Base-by-base conservation (phyloP, 2,888 invertebrate genomes). In the Toxonevra muliebris region DNA sequence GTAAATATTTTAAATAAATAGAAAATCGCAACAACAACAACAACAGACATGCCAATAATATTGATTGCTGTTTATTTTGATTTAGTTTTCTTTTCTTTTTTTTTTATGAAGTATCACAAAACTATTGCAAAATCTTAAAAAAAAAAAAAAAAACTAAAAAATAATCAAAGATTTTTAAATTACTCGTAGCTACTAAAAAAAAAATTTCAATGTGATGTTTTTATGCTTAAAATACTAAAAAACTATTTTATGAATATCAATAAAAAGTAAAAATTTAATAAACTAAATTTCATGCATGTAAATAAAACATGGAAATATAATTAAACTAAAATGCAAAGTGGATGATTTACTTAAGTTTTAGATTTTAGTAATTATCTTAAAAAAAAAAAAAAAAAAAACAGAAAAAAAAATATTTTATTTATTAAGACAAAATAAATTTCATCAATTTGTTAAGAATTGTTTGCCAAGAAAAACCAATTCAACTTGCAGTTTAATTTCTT, bases 31-130 rank as follows among this genome's bases (percentile, higher is more conserved):
- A 58, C 19, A 30, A 59, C 59, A 55, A 57, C 52, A 60, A 48
- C 30, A 8, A 63, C 66, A 62, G 61, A 15, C 52, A 61, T 54
- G n/a, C n/a, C n/a, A n/a, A n/a, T n/a, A n/a, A n/a, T n/a, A n/a
- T n/a, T n/a, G n/a, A n/a, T 11, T 8, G 19, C 12, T 17, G 48
- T 20, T 48, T 9, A 8, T 48, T 61, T 19, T 19, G 13, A 13
- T 60, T 60, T 60, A 12, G 12, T 45, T 60, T n/a, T 60, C 43
- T 45, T 15, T 42, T 19, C 30, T n/a, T n/a, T n/a, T n/a, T n/a
- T n/a, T n/a, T n/a, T n/a, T n/a, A n/a, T n/a, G n/a, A n/a, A n/a
- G n/a, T n/a, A n/a, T n/a, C n/a, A n/a, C n/a, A n/a, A n/a, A n/a
- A n/a, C n/a, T n/a, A n/a, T n/a, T n/a, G n/a, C n/a, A n/a, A n/a